Conservation (phyloP, 2,888 invertebrate genomes). For the Ormia ochracea region DNA sequence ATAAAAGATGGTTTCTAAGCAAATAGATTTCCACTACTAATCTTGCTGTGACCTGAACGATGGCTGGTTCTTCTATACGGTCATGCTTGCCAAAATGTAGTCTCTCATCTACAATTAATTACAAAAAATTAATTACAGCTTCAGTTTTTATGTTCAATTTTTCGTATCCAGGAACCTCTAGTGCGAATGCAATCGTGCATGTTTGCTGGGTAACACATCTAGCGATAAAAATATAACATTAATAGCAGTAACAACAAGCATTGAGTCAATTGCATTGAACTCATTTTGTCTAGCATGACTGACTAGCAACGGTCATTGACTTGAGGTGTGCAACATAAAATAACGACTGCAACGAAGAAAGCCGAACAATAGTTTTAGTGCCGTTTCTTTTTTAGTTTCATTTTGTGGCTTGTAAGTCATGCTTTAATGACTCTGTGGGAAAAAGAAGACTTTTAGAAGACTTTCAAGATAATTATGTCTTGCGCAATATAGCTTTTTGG, state of each 20-base stretch:
- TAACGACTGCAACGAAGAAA: slow-evolving; percentile 12
- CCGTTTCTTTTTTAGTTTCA: not conserved
- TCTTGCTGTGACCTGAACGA: no score
- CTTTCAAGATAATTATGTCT: not conserved
- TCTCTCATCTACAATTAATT: no score
- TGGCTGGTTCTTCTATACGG: no score
- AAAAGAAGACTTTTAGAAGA: not conserved
- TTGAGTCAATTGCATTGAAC: slow-evolving; percentile 47
- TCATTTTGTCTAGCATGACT: slow-evolving; percentile 37
- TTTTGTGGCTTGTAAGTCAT: slow-evolving; percentile 39
- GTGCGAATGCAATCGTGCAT: no score
- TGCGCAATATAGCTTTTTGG: not conserved
- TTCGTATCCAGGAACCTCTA: no score
- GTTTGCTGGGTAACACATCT: not conserved
- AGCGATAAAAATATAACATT: not conserved
- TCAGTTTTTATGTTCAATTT: no score
- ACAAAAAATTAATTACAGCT: no score
- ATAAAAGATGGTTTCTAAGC: no score
- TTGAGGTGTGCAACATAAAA: slow-evolving; percentile 24
- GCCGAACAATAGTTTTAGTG: slow-evolving; percentile 34
- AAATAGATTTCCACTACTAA: no score
- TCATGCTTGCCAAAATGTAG: no score
- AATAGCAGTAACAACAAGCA: not conserved
- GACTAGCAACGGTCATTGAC: slow-evolving; percentile 57
- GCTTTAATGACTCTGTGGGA: slow-evolving; percentile 31